Base-by-base conservation (phyloP, 2,888 invertebrate species). In the Synergus japonicus region DNA sequence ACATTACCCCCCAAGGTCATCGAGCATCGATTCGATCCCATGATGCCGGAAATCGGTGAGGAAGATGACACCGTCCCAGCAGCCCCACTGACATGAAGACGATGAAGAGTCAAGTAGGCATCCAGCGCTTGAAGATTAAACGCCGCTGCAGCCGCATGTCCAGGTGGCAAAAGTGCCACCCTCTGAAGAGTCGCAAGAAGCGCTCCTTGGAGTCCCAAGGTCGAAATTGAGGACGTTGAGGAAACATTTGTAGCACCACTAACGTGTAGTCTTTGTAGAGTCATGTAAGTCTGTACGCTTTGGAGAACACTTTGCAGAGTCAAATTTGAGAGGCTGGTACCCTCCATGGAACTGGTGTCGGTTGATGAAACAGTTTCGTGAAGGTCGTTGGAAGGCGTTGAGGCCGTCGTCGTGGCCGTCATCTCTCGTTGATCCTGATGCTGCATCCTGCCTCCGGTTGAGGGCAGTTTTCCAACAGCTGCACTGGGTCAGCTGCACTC, bases 151-250 rank as follows among this genome's bases (percentile, higher is more conserved):
- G 97, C 97, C 5, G 97, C 96, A 2, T 97, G 97, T 87, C 97
- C 96, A 0, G 96, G 95, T 9, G 97, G 97, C 87, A 97, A 92
- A 41, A 97, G 93, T 0, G 97, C 97, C 1, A 97, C 97, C 89
- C 97, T 96, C 91, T 97, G 97, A 84, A 97, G 92, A 12, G 97
- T 96, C 88, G 95, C 96, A 93, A 97, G 95, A 94, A 97, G 95
- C 10, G 97, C 96, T 89, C 96, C 96, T 92, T 97, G 97, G 77
- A 97, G 93, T 10, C 83, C 83, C 76, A 83, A 81, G 66, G 84
- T 83, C n/a, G 73, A 73, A 10, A 73, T 54, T 37, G 73, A 73
- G n/a, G 73, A 73, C 0, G 73, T 37, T 29, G 73, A 73, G 1
- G 73, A 54, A 10, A 73, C 73, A 49, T 37, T 73, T 15, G 54